Percentiles rank a stretch among this genome's conserved stretches.
These are phyloP conservation scores for Syrphus vitripennis DNA, from an alignment of 2,888 invertebrate genomes.

Conservation along the genomic window DNA sequence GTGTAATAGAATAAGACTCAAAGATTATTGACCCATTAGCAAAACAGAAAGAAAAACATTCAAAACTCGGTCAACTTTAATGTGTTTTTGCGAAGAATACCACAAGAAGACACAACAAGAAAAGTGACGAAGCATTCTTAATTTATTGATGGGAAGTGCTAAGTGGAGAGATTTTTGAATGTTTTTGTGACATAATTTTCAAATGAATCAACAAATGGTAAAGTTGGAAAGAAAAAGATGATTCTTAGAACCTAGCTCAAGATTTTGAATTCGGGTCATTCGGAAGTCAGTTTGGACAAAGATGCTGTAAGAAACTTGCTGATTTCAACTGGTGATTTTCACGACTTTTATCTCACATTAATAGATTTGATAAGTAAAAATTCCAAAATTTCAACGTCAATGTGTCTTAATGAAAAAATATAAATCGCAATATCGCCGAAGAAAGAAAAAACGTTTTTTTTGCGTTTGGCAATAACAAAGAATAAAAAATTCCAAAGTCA, in stretches of 20 bases:
- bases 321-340: too few relatives aligned
- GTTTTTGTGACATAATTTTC: background rate
- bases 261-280: background rate
- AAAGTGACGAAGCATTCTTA: background rate
- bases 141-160: background rate
- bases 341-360: too few relatives aligned
- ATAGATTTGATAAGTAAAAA: too few relatives aligned
- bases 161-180: background rate
- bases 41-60: background rate
- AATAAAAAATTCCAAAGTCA: too few relatives aligned
- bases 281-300: too few relatives aligned
- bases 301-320: too few relatives aligned
- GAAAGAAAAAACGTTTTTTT: too few relatives aligned
- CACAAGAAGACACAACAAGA: background rate
- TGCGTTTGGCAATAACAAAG: too few relatives aligned
- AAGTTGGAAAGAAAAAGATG: background rate
- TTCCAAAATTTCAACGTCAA: too few relatives aligned
- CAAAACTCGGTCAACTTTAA: background rate
- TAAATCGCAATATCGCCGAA: too few relatives aligned
- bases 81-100: background rate
- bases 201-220: background rate
- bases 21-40: background rate
- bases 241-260: background rate
- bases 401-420: too few relatives aligned
- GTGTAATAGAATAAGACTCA: background rate